Base-by-base conservation (phyloP, 2,888 invertebrate species). In the Eristalis arbustorum region DNA sequence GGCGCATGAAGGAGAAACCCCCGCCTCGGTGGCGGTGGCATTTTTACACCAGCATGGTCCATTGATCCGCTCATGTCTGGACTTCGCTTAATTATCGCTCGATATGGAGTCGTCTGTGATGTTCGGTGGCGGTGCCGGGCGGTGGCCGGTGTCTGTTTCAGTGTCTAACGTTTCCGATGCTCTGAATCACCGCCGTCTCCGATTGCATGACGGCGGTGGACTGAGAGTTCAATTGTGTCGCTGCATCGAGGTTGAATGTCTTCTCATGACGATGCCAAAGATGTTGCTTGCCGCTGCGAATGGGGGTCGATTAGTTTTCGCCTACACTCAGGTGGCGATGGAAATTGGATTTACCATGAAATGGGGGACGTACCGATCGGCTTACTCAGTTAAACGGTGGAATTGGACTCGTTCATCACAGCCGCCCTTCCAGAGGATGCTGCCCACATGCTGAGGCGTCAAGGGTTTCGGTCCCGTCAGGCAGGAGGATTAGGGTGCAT, bases 31-130 rank as follows among this genome's bases (percentile, higher is more conserved):
- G 31, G 22, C 13, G 42, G n/a, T n/a, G 28, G 42, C 34, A 56
- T 18, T 59, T 59, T 59, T 67, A 34, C 72, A 56, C 66, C 61
- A 62, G 11, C 66, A 72, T 14, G 61, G 72, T 73, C 72, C 31
- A 67, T 79, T 72, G 79, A 62, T 73, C 59, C 23, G 66, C 23
- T 71, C 49, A 56, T 77, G 77, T 69, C 69, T 77, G 63, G 57
- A 6, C 63, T n/a, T 40, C 42, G 28, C 63, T 77, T 71, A 64
- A 77, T 77, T 59, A 62, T 40, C 57, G 56, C 37, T 28, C 22
- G 63, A 77, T 69, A 13, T 37, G 28, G 23, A 13, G 56, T n/a
- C 5, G 34, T 57, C 49, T 49, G 18, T 18, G n/a, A 18, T 18
- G 49, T 3, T 37, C 13, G 37, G 37, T 13, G 37, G 8, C 37